Base-by-base conservation (phyloP, 2,888 invertebrate genomes). In the Beris morrisii region DNA sequence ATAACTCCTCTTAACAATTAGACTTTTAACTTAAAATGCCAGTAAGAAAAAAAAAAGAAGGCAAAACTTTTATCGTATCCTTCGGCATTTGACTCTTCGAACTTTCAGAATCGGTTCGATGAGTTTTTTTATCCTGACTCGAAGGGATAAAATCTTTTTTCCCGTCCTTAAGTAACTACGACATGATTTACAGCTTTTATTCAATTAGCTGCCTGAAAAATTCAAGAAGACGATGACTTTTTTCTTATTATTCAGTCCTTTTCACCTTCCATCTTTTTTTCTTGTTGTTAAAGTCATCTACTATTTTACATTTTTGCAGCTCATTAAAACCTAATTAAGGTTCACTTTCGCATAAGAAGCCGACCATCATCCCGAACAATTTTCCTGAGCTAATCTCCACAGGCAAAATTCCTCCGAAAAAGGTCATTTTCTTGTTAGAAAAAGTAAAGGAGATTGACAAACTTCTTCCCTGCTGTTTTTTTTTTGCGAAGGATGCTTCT, bases 241-340 rank as follows among this genome's bases (percentile, higher is more conserved):
- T 57, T 43, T 44, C n/a, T n/a, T 12, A 32, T 61, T 50, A 46
- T 61, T 61, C 54, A 4, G 13, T n/a, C 32, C n/a, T 15, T 15
- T 56, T 38, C 38, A 56, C 45, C 46, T 59, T 46, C n/a, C n/a
- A 32, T n/a, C 38, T 56, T 56, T 32, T 56, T 56, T 32, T 22
- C 22, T 22, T 22, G 22, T 22, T 22, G 22, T 13, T 38, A 22
- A 13, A n/a, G 7, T 15, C 5, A 30, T 32, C 32, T 11, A 7
- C 13, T 32, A 53, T 54, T 64, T 64, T 64, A 38, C 45, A 45
- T 61, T 64, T 64, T 69, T 48, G 66, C 50, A 69, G 68, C 68
- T 70, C 72, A 72, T 72, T 70, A 71, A 72, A 72, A 72, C 69
- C 70, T 71, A 69, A 72, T 72, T 71, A 70, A 67, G 65, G 64